Conservation (phyloP, 1,140 invertebrate species). For the Helicoverpa armigera region DNA sequence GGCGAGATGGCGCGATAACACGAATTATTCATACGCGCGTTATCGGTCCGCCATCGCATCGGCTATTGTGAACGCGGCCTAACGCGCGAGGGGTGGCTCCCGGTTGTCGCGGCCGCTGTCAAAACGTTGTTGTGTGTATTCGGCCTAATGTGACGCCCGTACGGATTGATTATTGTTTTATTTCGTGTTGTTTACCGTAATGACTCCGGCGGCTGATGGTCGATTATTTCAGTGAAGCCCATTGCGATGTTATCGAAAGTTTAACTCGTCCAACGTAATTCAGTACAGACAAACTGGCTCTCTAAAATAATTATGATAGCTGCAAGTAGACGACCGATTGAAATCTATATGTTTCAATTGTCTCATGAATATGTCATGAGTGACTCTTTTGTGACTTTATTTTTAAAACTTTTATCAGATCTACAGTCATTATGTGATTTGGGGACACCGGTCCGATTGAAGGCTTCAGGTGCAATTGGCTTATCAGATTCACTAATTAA, state of each 20-base stretch:
- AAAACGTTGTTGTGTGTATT: constrained; percentile 77
- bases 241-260: constrained; percentile 16
- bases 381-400: constrained; percentile 38
- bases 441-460: constrained; percentile 16
- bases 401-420: constrained; percentile 45
- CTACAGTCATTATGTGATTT: constrained; percentile 37
- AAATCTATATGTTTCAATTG: constrained; percentile 43
- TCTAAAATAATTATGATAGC: constrained; percentile 41
- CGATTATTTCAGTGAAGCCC: constrained; percentile 38
- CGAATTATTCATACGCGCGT: constrained; percentile 84
- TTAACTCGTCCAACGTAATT: constrained; percentile 35
- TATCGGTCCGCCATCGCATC: constrained; percentile 82
- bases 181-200: constrained; percentile 60
- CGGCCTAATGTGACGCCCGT: constrained; percentile 72
- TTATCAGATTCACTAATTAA: constrained; percentile 50
- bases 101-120: constrained; percentile 76
- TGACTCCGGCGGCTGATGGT: constrained; percentile 45
- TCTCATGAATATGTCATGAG: constrained; percentile 42
- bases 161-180: constrained; percentile 79
- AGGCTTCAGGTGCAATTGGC: constrained; percentile 27
- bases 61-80: constrained; percentile 77
- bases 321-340: constrained; percentile 28
- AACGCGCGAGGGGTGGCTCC: constrained; percentile 78
- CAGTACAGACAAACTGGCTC: constrained; percentile 20
- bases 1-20: constrained; percentile 84